Evolutionary conservation across 2,888 invertebrate species (phyloP).

Genomic region (Meliscaeva auricollis): DNA sequence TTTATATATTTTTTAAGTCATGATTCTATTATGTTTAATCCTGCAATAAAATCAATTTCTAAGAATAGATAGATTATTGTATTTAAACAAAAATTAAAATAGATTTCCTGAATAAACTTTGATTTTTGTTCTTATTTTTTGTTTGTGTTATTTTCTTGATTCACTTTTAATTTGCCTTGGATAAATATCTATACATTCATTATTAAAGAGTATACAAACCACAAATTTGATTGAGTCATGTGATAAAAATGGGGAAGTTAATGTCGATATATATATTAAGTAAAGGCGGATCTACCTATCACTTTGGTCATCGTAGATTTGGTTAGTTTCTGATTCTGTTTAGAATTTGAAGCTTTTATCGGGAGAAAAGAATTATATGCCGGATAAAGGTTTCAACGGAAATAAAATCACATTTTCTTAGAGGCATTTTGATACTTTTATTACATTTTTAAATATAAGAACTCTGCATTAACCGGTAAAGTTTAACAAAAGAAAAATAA

Average conservation of each 20-base stretch:
- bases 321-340: no score
- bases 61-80: neutral
- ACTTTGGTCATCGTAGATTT: no score
- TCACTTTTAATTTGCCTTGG: neutral
- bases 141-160: neutral
- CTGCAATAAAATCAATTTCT: conserved; percentile 4
- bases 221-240: neutral
- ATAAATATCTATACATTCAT: neutral
- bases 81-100: neutral
- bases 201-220: neutral
- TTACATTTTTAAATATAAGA: no score
- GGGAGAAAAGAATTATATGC: no score
- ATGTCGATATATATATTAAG: neutral
- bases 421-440: no score
- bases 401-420: no score
- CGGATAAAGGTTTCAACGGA: no score
- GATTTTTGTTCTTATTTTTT: no score
- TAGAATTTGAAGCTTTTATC: no score
- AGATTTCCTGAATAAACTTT: neutral
- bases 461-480: no score
- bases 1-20: neutral
- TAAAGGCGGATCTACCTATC: no score
- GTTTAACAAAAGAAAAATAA: no score
- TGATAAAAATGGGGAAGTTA: neutral
- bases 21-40: neutral